A percentile compares a stretch with the other conserved stretches of the same genome.
Conservation (phyloP, 2,888 invertebrate species). For the Blera fallax region DNA sequence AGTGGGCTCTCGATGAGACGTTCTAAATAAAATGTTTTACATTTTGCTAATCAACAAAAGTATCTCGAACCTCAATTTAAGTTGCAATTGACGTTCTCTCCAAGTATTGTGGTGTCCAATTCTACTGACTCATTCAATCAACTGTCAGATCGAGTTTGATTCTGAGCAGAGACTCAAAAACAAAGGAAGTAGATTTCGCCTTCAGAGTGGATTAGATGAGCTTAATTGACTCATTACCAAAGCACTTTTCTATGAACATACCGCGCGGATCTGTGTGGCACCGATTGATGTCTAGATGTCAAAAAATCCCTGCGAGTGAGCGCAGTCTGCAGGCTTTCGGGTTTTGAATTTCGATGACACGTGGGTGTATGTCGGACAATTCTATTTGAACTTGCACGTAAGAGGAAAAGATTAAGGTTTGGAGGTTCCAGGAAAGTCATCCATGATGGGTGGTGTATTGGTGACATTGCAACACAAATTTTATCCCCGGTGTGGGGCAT, state of each 20-base stretch:
- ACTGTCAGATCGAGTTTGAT: neutral
- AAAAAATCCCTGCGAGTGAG: neutral
- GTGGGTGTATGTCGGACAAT: neutral
- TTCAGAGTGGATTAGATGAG: neutral
- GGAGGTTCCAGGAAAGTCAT: too few species aligned
- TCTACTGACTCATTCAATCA: neutral
- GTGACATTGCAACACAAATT: too few species aligned
- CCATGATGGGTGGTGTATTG: too few species aligned
- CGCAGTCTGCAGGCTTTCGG: neutral
- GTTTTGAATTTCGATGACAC: neutral
- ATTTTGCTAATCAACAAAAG: neutral
- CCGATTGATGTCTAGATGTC: neutral
- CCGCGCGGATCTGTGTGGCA: neutral
- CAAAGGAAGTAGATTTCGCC: neutral
- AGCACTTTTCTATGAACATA: neutral
- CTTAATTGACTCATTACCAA: constrained; percentile 7
- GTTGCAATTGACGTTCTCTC: neutral
- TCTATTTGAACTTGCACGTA: neutral
- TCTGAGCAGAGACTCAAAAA: too few species aligned
- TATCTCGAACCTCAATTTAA: neutral
- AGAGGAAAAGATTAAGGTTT: neutral
- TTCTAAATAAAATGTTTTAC: neutral
- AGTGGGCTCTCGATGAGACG: neutral
- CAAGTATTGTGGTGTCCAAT: neutral
- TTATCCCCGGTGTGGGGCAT: too few species aligned